Percentiles rank a stretch among this genome's conserved stretches.
Evolutionary conservation across 2,113 vertebrate genomes (phyloP).

Genomic region (Zosterops borbonicus): DNA sequence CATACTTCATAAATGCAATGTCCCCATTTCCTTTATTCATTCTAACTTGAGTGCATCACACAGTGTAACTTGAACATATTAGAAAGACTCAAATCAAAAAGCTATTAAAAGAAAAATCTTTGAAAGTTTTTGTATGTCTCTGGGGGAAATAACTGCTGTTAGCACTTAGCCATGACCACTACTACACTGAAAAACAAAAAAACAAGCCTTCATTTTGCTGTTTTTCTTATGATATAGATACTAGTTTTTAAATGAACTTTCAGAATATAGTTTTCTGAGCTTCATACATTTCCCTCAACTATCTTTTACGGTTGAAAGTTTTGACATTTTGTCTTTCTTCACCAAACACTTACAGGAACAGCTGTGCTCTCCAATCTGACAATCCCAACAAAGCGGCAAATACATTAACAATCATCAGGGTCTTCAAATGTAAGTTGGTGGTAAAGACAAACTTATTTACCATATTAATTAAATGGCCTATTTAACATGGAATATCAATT

Average conservation of each 20-base stretch:
- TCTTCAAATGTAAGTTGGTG: constrained; percentile 47
- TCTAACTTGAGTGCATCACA: background rate
- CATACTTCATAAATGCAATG: background rate
- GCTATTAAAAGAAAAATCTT: background rate
- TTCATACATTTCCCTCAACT: background rate
- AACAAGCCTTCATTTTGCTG: background rate
- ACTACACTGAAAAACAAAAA: background rate
- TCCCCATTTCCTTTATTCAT: background rate
- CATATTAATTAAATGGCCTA: constrained; percentile 78
- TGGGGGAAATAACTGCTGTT: background rate
- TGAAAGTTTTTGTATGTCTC: background rate
- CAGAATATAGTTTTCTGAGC: background rate
- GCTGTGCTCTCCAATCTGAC: background rate
- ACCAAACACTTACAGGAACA: background rate
- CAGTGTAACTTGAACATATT: background rate
- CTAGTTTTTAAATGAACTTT: background rate
- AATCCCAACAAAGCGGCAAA: constrained; percentile 4
- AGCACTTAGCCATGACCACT: background rate
- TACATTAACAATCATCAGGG: constrained; percentile 28
- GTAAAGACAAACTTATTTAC: constrained; percentile 78
- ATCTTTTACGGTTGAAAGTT: background rate
- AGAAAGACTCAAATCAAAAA: background rate
- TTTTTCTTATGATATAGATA: background rate
- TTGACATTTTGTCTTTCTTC: background rate
- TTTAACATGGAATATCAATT: constrained; percentile 78